phyloP scores from a whole-genome alignment of 2,113 vertebrate genomes.

The Paradoxurus hermaphroditus region DNA sequence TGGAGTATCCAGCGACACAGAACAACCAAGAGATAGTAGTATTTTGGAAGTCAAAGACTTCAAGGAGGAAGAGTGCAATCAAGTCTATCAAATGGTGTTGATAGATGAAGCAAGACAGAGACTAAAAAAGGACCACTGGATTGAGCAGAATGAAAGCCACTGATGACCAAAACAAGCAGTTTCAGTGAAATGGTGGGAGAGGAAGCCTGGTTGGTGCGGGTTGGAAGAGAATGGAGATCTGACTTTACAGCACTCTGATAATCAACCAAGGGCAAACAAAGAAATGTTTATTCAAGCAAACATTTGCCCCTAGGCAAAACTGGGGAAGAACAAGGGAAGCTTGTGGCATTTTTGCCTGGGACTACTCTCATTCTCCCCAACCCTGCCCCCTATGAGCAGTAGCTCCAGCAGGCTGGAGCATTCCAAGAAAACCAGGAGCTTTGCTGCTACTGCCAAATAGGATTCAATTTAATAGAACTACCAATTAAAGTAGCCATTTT shows the following conservation, averaged over 20 bases:
- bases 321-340: not conserved
- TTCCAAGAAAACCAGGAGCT: not conserved
- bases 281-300: not conserved
- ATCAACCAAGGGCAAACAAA: conserved; percentile 4
- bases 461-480: not conserved
- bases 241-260: not conserved
- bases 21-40: not conserved
- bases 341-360: not conserved
- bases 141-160: not conserved
- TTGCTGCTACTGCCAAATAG: not conserved
- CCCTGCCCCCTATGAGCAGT: not conserved
- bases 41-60: not conserved
- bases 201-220: not conserved
- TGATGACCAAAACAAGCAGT: not conserved
- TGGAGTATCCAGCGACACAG: not conserved
- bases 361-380: not conserved
- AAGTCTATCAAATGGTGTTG: not conserved
- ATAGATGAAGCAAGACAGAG: not conserved
- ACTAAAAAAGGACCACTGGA: not conserved
- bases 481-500: not conserved
- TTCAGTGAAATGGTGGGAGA: not conserved
- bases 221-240: not conserved
- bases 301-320: not conserved
- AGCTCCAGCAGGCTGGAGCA: not conserved
- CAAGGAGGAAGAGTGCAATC: not conserved